These are phyloP conservation scores for Papilio elwesi DNA, from an alignment of 2,888 invertebrate genomes.

Conservation along the genomic window DNA sequence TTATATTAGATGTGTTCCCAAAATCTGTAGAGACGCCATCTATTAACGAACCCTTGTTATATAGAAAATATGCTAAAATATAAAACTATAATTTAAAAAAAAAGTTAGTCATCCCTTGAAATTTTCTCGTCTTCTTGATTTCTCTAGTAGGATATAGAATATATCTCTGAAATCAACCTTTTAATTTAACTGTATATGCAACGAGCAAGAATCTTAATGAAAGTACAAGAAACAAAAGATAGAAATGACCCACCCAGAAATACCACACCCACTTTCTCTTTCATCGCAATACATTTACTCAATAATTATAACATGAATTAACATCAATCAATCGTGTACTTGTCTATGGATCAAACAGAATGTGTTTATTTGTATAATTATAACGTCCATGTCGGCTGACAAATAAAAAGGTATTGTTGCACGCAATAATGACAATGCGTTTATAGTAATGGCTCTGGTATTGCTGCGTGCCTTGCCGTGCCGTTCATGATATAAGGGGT, in stretches of 20 bases:
- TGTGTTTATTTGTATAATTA: slow-evolving; percentile 48
- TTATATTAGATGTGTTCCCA: no score
- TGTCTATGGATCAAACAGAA: slow-evolving; percentile 45
- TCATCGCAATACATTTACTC: slow-evolving; percentile 13
- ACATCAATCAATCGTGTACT: slow-evolving; percentile 47
- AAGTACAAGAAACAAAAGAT: neutral
- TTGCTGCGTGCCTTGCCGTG: slow-evolving; percentile 44
- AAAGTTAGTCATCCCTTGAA: no score
- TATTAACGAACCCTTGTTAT: no score
- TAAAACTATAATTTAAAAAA: no score
- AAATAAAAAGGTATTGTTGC: slow-evolving; percentile 47
- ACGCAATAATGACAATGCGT: slow-evolving; percentile 52
- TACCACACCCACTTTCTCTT: slow-evolving; percentile 21
- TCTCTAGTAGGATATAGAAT: no score
- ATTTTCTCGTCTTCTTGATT: no score
- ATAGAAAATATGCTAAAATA: no score
- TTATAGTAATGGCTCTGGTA: slow-evolving; percentile 48
- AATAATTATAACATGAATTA: slow-evolving; percentile 42
- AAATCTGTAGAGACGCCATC: no score
- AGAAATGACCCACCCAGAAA: neutral
- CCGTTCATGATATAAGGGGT: slow-evolving; percentile 46
- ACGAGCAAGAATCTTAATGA: neutral
- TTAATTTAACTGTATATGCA: no score
- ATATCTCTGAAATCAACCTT: no score
- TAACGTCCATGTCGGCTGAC: slow-evolving; percentile 48